These are phyloP conservation scores for Conger conger DNA, from an alignment of 2,113 vertebrate species.

Conservation along the genomic window DNA sequence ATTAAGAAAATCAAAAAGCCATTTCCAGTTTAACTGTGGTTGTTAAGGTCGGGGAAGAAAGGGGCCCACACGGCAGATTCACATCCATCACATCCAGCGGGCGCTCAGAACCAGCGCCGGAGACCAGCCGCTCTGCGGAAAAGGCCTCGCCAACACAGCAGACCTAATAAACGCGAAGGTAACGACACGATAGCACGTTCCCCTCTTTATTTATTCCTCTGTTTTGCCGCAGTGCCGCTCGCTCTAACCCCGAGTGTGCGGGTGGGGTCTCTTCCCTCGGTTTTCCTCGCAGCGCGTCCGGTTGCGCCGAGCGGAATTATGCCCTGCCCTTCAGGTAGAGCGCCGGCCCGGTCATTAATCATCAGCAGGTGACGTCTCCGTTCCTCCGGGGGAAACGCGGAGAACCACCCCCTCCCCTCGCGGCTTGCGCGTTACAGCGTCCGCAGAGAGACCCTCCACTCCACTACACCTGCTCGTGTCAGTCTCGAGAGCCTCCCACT, in stretches of 20 bases:
- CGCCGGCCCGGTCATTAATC: constrained; percentile 44
- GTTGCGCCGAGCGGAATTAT: constrained; percentile 30
- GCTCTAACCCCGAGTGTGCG: neutral
- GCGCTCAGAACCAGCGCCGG: neutral
- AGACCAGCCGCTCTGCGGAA: neutral
- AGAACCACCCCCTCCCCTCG: constrained; percentile 21
- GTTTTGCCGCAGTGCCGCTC: neutral
- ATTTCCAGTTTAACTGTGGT: constrained; percentile 13
- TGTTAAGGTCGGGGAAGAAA: constrained; percentile 5
- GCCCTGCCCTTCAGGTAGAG: constrained; percentile 46
- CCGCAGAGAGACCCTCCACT: constrained; percentile 23
- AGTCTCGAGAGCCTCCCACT: constrained; percentile 26
- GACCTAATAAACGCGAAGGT: neutral
- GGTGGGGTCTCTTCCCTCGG: neutral
- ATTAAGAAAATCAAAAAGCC: constrained; percentile 21
- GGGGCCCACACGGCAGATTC: too few species aligned
- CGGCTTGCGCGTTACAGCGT: neutral
- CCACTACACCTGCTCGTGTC: constrained; percentile 33
- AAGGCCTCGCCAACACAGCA: neutral
- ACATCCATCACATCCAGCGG: neutral
- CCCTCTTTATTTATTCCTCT: neutral
- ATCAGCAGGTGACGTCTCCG: constrained; percentile 34
- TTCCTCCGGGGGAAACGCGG: constrained; percentile 28
- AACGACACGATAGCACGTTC: neutral
- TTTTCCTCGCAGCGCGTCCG: constrained; percentile 10